These are phyloP conservation scores for Platygyra sinensis DNA, from an alignment of 64 coral and sea anemone genomes.

Conservation along the genomic window DNA sequence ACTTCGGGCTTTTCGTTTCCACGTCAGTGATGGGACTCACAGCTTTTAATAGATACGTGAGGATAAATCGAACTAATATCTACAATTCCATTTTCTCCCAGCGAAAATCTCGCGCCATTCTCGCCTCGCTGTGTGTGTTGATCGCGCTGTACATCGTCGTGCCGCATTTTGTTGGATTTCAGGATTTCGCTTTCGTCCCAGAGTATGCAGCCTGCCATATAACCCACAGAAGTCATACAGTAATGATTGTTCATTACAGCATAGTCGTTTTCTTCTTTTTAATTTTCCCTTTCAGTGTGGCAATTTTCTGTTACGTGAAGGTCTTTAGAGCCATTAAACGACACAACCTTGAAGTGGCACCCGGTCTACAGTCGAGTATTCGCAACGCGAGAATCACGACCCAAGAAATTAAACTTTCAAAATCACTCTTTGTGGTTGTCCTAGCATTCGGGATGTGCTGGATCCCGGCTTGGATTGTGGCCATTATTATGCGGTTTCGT, in stretches of 20 bases:
- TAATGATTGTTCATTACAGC: constrained; percentile 18
- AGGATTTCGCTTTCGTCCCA: constrained; percentile 10
- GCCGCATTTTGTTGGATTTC: constrained; percentile 3
- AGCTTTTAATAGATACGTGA: constrained; percentile 26
- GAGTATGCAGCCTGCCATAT: constrained; percentile 15
- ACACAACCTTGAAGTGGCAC: constrained; percentile 10
- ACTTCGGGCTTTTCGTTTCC: constrained; percentile 15
- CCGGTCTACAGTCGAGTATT: constrained; percentile 3
- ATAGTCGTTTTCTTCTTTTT: constrained; percentile 12
- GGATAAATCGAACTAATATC: constrained; percentile 11
- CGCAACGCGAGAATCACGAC: background rate
- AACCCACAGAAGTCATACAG: background rate
- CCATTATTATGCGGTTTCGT: constrained; percentile 4
- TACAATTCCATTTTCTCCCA: background rate
- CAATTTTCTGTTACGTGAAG: background rate
- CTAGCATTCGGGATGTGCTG: background rate
- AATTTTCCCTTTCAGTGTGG: background rate
- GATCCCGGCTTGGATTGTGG: constrained; percentile 20
- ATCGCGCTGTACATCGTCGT: background rate
- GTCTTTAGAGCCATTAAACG: background rate
- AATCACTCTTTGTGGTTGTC: constrained; percentile 26
- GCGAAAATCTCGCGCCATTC: background rate
- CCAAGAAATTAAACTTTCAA: constrained; percentile 28
- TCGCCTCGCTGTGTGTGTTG: background rate
- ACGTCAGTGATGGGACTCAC: constrained; percentile 17